Conservation (phyloP, 2,113 vertebrate species). For the Brachyhypopomus occidentalis region DNA sequence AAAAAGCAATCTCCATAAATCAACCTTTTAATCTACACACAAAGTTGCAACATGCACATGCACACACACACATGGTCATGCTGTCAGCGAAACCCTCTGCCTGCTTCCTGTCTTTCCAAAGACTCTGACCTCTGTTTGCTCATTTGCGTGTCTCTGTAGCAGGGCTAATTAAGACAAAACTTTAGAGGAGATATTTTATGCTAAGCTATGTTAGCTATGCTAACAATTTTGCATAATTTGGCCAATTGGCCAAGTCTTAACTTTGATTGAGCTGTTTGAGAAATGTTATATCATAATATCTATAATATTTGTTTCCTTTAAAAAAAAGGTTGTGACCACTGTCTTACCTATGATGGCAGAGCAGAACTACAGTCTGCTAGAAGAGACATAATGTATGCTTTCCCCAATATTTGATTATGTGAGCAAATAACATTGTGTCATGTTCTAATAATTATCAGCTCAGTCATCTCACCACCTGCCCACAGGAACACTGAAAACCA, state of each 20-base stretch:
- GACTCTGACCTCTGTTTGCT: neutral
- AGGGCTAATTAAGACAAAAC: conserved; percentile 10
- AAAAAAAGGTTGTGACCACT: neutral
- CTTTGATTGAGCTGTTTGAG: neutral
- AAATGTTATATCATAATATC: neutral
- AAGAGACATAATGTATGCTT: neutral
- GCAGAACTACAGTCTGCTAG: neutral
- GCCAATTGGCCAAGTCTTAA: conserved; percentile 11
- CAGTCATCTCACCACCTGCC: neutral
- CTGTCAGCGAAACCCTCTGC: neutral
- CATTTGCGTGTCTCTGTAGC: neutral
- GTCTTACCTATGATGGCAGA: conserved; percentile 2
- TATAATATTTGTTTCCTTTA: conserved; percentile 9
- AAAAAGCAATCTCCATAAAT: neutral
- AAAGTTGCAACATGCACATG: too few species aligned
- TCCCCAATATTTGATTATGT: conserved; percentile 4
- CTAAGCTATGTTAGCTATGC: too few species aligned
- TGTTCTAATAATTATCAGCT: neutral
- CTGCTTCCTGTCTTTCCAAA: neutral
- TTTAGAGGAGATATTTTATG: conserved; percentile 18
- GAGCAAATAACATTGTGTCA: neutral
- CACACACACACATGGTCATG: neutral
- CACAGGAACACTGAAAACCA: neutral
- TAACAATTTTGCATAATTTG: conserved; percentile 11
- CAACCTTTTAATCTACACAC: neutral